Evolutionary conservation across 2,797 vertebrate genomes (phyloP), one percentile per base, ranked within the genome.

Genomic region (Morelia viridis): DNA sequence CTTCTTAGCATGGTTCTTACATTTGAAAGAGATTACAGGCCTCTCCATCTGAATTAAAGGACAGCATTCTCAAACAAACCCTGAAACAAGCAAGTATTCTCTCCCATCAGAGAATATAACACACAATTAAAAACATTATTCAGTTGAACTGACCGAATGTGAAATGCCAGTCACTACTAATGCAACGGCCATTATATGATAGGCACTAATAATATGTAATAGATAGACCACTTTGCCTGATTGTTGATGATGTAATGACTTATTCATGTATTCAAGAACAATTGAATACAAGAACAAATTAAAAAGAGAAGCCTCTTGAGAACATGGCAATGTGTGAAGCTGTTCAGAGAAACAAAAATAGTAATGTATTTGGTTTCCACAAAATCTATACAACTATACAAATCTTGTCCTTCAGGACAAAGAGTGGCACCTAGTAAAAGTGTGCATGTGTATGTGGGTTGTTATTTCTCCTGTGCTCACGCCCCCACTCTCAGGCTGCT

Each of bases 1-100:
- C 35, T 91, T 58, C 85, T 93, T 94, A 56, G 28, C 0, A 0
- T 4, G 60, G 10, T 85, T 94, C 9, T 87, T 94, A 64, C 22
- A 46, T 80, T 89, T 85, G 35, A 84, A 8, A 85, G 4, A 60
- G 13, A 60, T 26, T 58, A 57, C 11, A 91, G 83, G 86, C 7
- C 89, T 93, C 62, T 50, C 13, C 57, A 0, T 61, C 93, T 19
- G 41, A 65, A 46, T 88, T n/a, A 0, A 5, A 35, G 9, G 57
- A 26, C 88, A 61, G 28, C 64, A 65, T 87, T 71, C 17, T 93
- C 28, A n/a, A 46, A 35, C 64, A 5, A 35, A 61, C 89, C 71
- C 89, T n/a, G 62, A n/a, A 6, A 87, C 88, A 65, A 46, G 58
- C 17, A 46, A 91, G 58, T 76, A 86, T 92, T 13, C 60, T 60